Evolutionary conservation across 37 sponge, comb jelly and placozoan genomes (phyloP).

Genomic region (Chondrilla cf. caribensis): DNA sequence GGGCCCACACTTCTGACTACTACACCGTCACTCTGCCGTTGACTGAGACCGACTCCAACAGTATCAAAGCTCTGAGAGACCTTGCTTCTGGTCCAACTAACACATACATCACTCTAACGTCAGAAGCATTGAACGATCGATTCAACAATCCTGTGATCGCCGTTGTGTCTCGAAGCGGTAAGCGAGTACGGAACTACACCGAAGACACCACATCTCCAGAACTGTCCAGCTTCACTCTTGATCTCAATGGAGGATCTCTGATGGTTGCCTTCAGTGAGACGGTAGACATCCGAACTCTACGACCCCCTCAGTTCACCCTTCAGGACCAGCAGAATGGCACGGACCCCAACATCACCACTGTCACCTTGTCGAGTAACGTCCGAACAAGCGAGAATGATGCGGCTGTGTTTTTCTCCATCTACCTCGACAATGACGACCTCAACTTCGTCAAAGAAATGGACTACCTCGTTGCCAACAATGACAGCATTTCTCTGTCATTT

Average conservation of each 20-base stretch:
- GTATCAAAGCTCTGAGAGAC: conserved; percentile 40
- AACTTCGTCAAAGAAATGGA: conserved; percentile 77
- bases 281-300: conserved; percentile 54
- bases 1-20: conserved; percentile 34
- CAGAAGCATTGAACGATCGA: conserved; percentile 52
- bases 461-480: conserved; percentile 31
- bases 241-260: conserved; percentile 62
- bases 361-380: conserved; percentile 31
- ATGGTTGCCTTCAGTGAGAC: conserved; percentile 76
- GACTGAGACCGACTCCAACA: conserved; percentile 47
- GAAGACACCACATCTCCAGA: conserved; percentile 64
- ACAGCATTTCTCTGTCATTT: conserved; percentile 38
- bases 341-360: neutral
- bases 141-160: conserved; percentile 55
- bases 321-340: conserved; percentile 51
- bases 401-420: conserved; percentile 48
- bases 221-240: conserved; percentile 44
- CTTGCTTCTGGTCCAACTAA: conserved; percentile 30
- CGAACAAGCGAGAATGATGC: neutral
- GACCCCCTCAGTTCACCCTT: conserved; percentile 32
- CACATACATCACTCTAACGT: conserved; percentile 50
- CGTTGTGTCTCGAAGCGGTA: conserved; percentile 48
- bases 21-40: conserved; percentile 42
- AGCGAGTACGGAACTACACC: conserved; percentile 39
- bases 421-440: conserved; percentile 60